Base-by-base conservation (phyloP, 2,113 vertebrate genomes). In the Rhombomys opimus region DNA sequence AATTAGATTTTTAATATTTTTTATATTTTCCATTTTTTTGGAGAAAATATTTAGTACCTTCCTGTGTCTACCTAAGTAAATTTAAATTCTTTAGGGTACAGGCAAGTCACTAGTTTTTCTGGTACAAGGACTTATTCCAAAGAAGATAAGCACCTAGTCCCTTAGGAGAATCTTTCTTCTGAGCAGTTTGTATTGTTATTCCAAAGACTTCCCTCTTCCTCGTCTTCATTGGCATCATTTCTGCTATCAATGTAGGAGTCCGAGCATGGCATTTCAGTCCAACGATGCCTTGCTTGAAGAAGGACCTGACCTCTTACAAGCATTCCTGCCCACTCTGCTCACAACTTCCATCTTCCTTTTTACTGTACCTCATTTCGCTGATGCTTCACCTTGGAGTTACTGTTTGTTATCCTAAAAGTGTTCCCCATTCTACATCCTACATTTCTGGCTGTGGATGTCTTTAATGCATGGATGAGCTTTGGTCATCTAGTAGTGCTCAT, bases 1-100 rank as follows among this genome's bases (percentile, higher is more conserved):
- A 82, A 50, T 46, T 72, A 10, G 52, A 27, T 73, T 14, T 61
- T 82, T 59, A 13, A 67, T 65, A 41, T 8, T 84, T 95, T 97
- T 85, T 38, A 50, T 77, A n/a, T 8, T 89, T 95, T 30, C 67
- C 81, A 96, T 96, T 78, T 93, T 94, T 70, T 63, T 93, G 17
- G 22, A 86, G 78, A 85, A 95, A 95, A 52, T 9, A 57, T 76
- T 89, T 17, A 67, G 1, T 94, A 13, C 77, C 54, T 57, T 94
- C 95, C 65, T 84, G 23, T 78, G 41, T 17, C 78, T 87, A 38
- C 67, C 18, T 63, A 86, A 65, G 77, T 89, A 78, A 96, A 73
- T 89, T 38, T 81, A 15, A 75, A 25, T 94, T 72, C 25, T 38
- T 91, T 93, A 27, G 9, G 9, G 20, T 94, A 57, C 4, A 52